phyloP scores from a whole-genome alignment of 2,113 vertebrate genomes.

The Equus przewalskii region DNA sequence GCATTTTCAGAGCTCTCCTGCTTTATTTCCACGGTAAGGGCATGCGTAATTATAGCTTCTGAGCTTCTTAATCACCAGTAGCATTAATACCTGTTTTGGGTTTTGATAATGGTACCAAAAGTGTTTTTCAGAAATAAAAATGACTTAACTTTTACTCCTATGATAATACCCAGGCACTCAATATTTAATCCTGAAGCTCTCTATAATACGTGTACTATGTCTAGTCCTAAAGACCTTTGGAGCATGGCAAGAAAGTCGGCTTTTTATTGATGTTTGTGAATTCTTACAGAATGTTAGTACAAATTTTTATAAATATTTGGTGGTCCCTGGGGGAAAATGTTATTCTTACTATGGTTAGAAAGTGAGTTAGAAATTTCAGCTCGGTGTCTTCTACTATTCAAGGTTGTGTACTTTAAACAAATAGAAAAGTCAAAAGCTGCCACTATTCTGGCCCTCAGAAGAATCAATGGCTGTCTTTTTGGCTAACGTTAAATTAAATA shows the following conservation, averaged over 20 bases:
- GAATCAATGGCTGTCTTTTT: slow-evolving; percentile 36
- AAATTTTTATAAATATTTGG: slow-evolving; percentile 51
- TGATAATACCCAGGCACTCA: slow-evolving; percentile 54
- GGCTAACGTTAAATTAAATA: slow-evolving; percentile 62
- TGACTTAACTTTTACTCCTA: slow-evolving; percentile 38
- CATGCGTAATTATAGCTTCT: not conserved
- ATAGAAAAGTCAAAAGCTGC: slow-evolving; percentile 49
- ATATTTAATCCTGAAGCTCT: not conserved
- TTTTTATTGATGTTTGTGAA: slow-evolving; percentile 36
- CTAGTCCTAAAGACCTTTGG: slow-evolving; percentile 37
- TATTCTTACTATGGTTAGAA: slow-evolving; percentile 51
- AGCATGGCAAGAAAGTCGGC: not conserved
- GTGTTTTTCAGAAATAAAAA: slow-evolving; percentile 54
- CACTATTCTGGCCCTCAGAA: not conserved
- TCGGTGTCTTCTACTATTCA: slow-evolving; percentile 46
- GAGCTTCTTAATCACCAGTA: slow-evolving; percentile 13
- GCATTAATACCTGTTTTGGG: slow-evolving; percentile 17
- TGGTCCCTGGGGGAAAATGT: not conserved
- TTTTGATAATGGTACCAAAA: slow-evolving; percentile 44
- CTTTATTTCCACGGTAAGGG: not conserved
- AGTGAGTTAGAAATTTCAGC: slow-evolving; percentile 47
- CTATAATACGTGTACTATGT: not conserved
- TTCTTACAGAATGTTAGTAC: slow-evolving; percentile 54
- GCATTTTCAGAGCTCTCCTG: not conserved
- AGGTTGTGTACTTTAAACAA: slow-evolving; percentile 45